phyloP scores from a whole-genome alignment of 2,888 invertebrate genomes.

The Temnothorax unifasciatus region DNA sequence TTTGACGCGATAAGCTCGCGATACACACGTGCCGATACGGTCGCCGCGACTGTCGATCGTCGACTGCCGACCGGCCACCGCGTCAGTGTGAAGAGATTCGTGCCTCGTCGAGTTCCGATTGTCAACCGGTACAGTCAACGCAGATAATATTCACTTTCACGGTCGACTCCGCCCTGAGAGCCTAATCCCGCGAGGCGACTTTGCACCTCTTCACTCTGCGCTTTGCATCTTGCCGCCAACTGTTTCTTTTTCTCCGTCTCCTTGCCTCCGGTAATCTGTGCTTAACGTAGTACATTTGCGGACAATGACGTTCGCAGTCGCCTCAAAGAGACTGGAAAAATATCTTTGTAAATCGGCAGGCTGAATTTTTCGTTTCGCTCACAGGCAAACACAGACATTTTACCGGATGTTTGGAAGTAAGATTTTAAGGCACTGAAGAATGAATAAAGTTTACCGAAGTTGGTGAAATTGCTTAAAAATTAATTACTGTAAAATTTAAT shows the following conservation, averaged over 20 bases:
- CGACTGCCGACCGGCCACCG: constrained; percentile 60
- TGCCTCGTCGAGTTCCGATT: constrained; percentile 63
- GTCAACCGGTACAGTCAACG: constrained; percentile 58
- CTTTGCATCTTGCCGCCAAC: constrained; percentile 30
- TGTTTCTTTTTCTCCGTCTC: background rate
- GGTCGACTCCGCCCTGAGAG: constrained; percentile 54
- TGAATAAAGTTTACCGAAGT: background rate
- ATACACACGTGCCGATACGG: constrained; percentile 43
- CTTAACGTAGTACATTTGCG: background rate
- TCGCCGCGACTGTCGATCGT: constrained; percentile 66
- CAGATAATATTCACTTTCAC: constrained; percentile 67
- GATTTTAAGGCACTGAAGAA: background rate
- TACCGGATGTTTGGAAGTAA: background rate
- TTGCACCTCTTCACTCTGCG: constrained; percentile 21
- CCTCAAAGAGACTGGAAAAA: background rate
- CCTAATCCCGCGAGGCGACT: constrained; percentile 38
- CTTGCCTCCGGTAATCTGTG: background rate
- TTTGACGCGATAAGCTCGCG: background rate
- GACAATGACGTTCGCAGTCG: background rate
- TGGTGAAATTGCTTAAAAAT: background rate
- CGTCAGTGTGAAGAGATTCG: constrained; percentile 55
- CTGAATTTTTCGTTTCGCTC: background rate
- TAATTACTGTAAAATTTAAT: background rate
- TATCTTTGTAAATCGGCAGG: background rate
- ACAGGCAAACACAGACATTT: background rate